phyloP scores from a whole-genome alignment of 2,888 invertebrate species.

The Rugalucina vietnamica region DNA sequence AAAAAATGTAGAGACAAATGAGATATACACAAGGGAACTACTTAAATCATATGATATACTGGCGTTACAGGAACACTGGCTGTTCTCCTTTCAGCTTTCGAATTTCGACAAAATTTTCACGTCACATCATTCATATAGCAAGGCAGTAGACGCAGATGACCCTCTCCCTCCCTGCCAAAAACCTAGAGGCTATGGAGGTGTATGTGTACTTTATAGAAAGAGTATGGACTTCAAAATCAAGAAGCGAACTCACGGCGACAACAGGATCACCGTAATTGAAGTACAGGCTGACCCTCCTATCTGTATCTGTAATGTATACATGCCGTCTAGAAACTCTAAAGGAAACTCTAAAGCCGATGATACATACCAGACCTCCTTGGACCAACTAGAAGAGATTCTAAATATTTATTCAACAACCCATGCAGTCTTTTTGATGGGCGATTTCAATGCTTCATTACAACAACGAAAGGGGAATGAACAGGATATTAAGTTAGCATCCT shows the following conservation, averaged over 20 bases:
- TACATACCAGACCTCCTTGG: background rate
- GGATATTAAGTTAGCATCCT: background rate
- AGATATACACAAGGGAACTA: background rate
- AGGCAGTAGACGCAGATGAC: too few relatives aligned
- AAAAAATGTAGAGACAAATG: background rate
- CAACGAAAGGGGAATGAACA: background rate
- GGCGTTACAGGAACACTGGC: background rate
- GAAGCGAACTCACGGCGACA: too few relatives aligned
- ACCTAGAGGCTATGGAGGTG: too few relatives aligned
- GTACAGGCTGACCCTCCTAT: background rate
- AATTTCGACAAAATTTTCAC: background rate
- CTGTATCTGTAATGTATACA: background rate
- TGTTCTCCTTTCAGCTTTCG: background rate
- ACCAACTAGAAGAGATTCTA: background rate
- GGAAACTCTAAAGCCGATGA: background rate
- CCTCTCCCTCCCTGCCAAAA: too few relatives aligned
- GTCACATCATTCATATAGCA: too few relatives aligned
- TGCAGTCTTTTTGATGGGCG: background rate
- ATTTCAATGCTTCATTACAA: background rate
- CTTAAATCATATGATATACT: background rate
- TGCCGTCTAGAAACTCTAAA: background rate
- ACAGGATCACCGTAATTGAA: too few relatives aligned
- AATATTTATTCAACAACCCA: background rate
- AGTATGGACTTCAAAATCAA: too few relatives aligned
- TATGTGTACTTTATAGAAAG: too few relatives aligned